phyloP scores from a whole-genome alignment of 2,113 vertebrate genomes.

The Chaetorhynchus papuensis region DNA sequence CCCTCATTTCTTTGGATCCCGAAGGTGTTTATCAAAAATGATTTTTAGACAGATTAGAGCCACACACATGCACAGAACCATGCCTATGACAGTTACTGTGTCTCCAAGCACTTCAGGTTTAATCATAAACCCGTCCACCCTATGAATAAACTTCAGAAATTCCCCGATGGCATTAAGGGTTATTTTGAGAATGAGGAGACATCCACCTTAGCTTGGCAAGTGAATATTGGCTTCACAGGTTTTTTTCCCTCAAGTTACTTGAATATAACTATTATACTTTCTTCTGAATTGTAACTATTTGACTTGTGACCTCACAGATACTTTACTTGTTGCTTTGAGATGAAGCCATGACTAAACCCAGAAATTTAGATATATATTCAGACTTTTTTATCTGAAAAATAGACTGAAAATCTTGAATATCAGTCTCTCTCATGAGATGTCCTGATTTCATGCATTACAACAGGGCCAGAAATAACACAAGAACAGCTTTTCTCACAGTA shows the following conservation, averaged over 20 bases:
- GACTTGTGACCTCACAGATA: slow-evolving; percentile 27
- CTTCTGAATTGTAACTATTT: not conserved
- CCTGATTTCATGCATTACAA: slow-evolving; percentile 51
- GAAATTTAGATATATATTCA: slow-evolving; percentile 37
- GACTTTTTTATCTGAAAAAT: slow-evolving; percentile 50
- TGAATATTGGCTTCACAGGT: not conserved
- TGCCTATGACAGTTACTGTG: not conserved
- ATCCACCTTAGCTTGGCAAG: not conserved
- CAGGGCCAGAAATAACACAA: slow-evolving; percentile 59
- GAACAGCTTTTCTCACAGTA: slow-evolving; percentile 64
- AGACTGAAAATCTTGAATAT: slow-evolving; percentile 54
- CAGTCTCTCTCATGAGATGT: slow-evolving; percentile 57
- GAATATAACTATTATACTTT: slow-evolving; percentile 8
- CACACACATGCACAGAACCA: not conserved
- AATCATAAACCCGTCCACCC: not conserved
- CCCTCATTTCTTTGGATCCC: not conserved
- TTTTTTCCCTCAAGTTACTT: not conserved
- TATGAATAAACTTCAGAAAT: not conserved
- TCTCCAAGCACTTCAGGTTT: not conserved
- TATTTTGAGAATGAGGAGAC: not conserved
- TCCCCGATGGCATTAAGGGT: not conserved
- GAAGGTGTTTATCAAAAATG: slow-evolving; percentile 5
- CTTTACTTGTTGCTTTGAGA: slow-evolving; percentile 34
- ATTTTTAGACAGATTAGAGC: not conserved
- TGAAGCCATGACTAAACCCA: slow-evolving; percentile 26